Evolutionary conservation across 2,888 invertebrate species (phyloP).

Genomic region (Gibbula magus): DNA sequence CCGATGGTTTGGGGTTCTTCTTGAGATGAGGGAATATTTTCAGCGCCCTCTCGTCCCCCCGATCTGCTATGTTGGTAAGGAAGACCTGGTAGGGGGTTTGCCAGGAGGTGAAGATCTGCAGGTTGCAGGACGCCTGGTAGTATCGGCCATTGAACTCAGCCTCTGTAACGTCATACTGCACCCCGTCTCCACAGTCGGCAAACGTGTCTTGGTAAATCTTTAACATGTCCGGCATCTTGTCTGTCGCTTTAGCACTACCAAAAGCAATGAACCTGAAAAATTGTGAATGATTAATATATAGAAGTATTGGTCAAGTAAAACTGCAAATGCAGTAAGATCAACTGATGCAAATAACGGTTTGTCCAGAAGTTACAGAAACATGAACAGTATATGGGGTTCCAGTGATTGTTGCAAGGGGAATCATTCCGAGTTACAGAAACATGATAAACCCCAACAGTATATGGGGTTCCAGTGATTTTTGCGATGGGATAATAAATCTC

Average conservation of each 20-base stretch:
- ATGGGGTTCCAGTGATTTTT: no score
- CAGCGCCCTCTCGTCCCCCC: slow-evolving; percentile 47
- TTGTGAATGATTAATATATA: no score
- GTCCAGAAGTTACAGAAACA: no score
- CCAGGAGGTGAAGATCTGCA: slow-evolving; percentile 62
- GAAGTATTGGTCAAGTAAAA: no score
- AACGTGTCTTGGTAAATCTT: slow-evolving; percentile 57
- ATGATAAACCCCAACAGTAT: no score
- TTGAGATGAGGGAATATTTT: slow-evolving; percentile 49
- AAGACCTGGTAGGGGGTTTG: slow-evolving; percentile 60
- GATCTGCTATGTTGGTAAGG: slow-evolving; percentile 39
- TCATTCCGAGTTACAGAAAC: no score
- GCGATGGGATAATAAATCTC: no score
- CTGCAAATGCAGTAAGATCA: no score
- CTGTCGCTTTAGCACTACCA: slow-evolving; percentile 53
- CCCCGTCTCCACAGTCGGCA: slow-evolving; percentile 53
- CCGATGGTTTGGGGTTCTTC: slow-evolving; percentile 52
- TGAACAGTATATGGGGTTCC: no score
- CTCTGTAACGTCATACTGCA: slow-evolving; percentile 59
- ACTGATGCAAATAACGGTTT: no score
- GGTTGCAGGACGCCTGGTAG: slow-evolving; percentile 68
- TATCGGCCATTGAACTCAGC: slow-evolving; percentile 66
- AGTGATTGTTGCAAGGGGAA: no score
- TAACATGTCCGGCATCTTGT: slow-evolving; percentile 57
- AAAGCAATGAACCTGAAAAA: slow-evolving; percentile 63